Conservation (phyloP, 1,140 invertebrate genomes). For the Lordiphosa mommai region DNA sequence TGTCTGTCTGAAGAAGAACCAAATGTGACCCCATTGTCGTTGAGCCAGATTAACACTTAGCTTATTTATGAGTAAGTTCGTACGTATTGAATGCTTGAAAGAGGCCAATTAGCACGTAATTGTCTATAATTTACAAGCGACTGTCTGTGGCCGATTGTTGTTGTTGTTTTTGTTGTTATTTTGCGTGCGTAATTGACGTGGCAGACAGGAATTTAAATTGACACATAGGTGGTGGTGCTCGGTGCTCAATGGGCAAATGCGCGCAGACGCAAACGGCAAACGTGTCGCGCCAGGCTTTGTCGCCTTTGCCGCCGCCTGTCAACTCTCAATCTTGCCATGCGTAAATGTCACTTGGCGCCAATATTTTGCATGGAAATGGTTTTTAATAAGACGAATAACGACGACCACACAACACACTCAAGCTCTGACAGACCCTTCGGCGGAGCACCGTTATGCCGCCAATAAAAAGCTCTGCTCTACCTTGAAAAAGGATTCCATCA, state of each 20-base stretch:
- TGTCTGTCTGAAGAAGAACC: too few species aligned
- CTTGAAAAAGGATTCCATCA: too few species aligned
- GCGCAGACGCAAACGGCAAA: conserved; percentile 17
- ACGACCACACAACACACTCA: background rate
- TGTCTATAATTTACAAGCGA: conserved; percentile 22
- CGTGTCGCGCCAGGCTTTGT: background rate
- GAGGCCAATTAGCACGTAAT: conserved; percentile 33
- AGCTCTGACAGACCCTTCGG: background rate
- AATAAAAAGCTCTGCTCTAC: too few species aligned
- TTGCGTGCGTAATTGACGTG: conserved; percentile 30
- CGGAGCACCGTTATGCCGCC: background rate
- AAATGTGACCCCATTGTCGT: too few species aligned
- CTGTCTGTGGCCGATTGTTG: conserved; percentile 1
- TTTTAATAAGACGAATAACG: background rate
- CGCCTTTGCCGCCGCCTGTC: background rate
- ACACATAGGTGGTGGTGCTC: conserved; percentile 7
- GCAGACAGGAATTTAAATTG: conserved; percentile 39
- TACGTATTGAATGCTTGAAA: background rate
- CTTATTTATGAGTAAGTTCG: background rate
- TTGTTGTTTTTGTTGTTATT: conserved; percentile 13
- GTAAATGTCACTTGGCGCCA: conserved; percentile 33
- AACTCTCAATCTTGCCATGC: conserved; percentile 10
- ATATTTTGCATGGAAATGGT: conserved; percentile 5
- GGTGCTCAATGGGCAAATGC: conserved; percentile 4
- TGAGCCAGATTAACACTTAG: too few species aligned